Base-by-base conservation (phyloP, 2,113 vertebrate genomes). In the Limnothrissa miodon region DNA sequence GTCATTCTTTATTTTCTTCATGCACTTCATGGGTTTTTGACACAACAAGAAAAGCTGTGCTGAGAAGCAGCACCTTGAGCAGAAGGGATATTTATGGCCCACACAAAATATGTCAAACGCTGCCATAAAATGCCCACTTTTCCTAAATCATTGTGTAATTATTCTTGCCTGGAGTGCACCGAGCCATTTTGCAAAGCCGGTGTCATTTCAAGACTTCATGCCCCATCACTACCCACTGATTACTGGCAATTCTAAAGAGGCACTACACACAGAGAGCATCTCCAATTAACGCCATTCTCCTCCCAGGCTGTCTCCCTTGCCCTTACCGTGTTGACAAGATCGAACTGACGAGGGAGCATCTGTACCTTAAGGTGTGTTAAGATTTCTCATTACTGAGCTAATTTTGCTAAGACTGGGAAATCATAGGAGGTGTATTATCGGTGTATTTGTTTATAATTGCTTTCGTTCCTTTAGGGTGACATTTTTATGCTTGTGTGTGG, bases 251-350 rank as follows among this genome's bases (percentile, higher is more conserved):
- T 74, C 25, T 15, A 17, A 36, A 13, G 25, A 33, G 66, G 15
- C 13, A 13, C 29, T 74, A 74, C 33, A 66, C 78, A 80, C 80
- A 82, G 48, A 83, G 48, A 83, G 80, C 56, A 80, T 59, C 82
- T 80, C 84, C 91, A 90, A 91, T 90, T 91, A 87, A 90, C 88
- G 88, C 87, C 48, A 88, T 92, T 90, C 91, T 86, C n/a, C 80
- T 91, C 84, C 29, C 82, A 5, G 81, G 86, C 82, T 78, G 83
- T 89, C 85, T 91, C 62, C 45, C 85, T 80, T 85, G 79, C 83
- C 87, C 84, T 87, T 23, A 48, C 78, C 70, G 5, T 83, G 84
- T 90, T 90, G 87, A 91, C 87, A 86, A 29, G 56, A 85, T 80
- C 80, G 48, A 81, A 85, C 83, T 74, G 79, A 82, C 82, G 87